Conservation (phyloP, 2,888 invertebrate species). For the Lepidochrysops patricia region DNA sequence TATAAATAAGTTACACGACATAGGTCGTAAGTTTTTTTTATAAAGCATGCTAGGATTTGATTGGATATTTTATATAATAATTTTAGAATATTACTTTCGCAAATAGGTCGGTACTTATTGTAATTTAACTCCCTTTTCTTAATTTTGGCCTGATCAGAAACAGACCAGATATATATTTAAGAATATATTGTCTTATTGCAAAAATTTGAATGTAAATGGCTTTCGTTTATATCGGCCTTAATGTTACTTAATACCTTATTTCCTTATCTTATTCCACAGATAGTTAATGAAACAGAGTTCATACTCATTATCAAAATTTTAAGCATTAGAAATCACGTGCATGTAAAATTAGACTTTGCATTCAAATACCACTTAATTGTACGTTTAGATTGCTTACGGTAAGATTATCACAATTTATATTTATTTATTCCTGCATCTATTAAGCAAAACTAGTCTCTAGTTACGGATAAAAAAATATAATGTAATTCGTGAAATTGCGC, state of each 20-base stretch:
- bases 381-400: conserved; percentile 14
- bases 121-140: no score
- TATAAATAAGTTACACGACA: no score
- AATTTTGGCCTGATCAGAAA: no score
- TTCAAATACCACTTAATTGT: conserved; percentile 13
- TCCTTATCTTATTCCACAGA: not conserved
- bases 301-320: not conserved
- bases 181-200: no score
- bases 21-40: no score
- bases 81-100: no score
- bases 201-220: no score
- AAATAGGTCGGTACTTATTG: no score
- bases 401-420: conserved; percentile 9
- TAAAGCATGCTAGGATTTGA: no score
- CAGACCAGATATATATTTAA: no score
- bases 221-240: not conserved
- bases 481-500: not conserved
- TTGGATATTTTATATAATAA: no score
- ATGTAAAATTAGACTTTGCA: not conserved
- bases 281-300: not conserved
- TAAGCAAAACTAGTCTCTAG: not conserved
- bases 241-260: not conserved
- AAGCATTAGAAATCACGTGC: not conserved
- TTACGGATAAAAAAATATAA: not conserved
- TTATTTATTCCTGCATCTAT: not conserved